Percentiles rank a stretch among this genome's conserved stretches.
These are phyloP conservation scores for Coranthus polyacanthus DNA, from an alignment of 2,797 vertebrate genomes.

Conservation along the genomic window DNA sequence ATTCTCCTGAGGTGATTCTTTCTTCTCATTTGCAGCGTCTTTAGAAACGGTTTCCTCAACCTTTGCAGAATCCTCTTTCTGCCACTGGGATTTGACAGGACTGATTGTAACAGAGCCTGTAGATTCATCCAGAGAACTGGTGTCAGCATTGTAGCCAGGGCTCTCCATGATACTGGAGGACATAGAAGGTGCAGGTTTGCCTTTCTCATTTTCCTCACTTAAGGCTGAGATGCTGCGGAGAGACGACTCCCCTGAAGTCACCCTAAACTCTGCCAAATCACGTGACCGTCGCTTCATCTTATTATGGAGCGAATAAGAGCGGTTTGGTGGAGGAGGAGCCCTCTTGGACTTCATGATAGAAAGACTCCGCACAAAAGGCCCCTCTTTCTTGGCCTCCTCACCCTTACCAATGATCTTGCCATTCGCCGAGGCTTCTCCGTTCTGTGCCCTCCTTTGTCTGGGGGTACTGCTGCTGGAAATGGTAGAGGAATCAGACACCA, in stretches of 20 bases:
- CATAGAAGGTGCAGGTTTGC: constrained; percentile 40
- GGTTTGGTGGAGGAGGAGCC: constrained; percentile 88
- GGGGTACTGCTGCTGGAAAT: constrained; percentile 89
- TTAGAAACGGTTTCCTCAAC: constrained; percentile 6
- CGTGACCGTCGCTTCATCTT: constrained; percentile 77
- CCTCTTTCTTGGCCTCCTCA: constrained; percentile 59
- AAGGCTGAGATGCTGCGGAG: too few relatives aligned
- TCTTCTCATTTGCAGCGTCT: constrained; percentile 42
- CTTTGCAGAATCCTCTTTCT: constrained; percentile 21
- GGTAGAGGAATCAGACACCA: constrained; percentile 95
- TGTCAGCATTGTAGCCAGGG: constrained; percentile 76
- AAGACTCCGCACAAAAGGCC: constrained; percentile 87
- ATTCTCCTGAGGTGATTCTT: constrained; percentile 53
- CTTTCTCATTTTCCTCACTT: constrained; percentile 61
- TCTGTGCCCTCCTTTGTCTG: constrained; percentile 37
- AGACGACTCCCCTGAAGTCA: constrained; percentile 40
- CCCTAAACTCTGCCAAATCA: constrained; percentile 64
- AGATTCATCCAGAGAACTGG: constrained; percentile 81
- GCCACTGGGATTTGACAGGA: constrained; percentile 37
- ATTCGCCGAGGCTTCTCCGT: constrained; percentile 49
- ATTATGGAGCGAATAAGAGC: constrained; percentile 90
- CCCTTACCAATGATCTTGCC: constrained; percentile 52
- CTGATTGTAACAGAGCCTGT: constrained; percentile 53
- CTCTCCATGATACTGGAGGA: constrained; percentile 60
- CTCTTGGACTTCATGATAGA: constrained; percentile 92